Conservation (phyloP, 2,113 vertebrate species). For the Triplophysa siluroides region DNA sequence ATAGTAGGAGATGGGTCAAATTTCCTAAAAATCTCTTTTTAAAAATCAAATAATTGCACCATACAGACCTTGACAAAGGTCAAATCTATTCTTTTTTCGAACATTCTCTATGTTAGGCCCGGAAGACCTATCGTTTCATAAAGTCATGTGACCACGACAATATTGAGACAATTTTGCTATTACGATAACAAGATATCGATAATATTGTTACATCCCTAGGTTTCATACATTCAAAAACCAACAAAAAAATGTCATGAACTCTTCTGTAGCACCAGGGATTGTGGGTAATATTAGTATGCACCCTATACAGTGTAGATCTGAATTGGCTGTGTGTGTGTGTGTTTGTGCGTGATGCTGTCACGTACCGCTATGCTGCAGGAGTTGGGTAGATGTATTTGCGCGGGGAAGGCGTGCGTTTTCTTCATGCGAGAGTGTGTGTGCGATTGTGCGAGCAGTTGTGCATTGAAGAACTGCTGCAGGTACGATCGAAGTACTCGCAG, state of each 20-base stretch:
- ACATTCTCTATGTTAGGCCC: too few relatives aligned
- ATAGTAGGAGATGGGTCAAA: too few relatives aligned
- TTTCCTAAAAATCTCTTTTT: too few relatives aligned
- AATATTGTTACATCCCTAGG: background rate
- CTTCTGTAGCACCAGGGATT: background rate
- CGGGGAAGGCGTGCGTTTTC: conserved; percentile 75
- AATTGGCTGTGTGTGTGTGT: too few relatives aligned
- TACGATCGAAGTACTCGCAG: conserved; percentile 92
- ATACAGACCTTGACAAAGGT: too few relatives aligned
- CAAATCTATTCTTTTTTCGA: too few relatives aligned
- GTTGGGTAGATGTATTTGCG: conserved; percentile 82
- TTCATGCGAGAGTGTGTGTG: conserved; percentile 67
- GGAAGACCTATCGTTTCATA: too few relatives aligned
- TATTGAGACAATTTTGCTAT: too few relatives aligned
- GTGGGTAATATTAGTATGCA: conserved; percentile 5
- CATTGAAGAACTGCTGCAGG: conserved; percentile 90
- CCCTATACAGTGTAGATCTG: too few relatives aligned
- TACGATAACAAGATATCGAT: too few relatives aligned
- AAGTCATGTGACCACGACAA: too few relatives aligned
- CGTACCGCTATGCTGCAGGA: conserved; percentile 84
- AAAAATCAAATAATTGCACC: too few relatives aligned
- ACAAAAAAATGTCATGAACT: background rate
- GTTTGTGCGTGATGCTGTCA: background rate
- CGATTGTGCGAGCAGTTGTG: conserved; percentile 70
- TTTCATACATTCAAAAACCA: background rate